Evolutionary conservation across 2,888 invertebrate genomes (phyloP).

Genomic region (Acronicta leporina): DNA sequence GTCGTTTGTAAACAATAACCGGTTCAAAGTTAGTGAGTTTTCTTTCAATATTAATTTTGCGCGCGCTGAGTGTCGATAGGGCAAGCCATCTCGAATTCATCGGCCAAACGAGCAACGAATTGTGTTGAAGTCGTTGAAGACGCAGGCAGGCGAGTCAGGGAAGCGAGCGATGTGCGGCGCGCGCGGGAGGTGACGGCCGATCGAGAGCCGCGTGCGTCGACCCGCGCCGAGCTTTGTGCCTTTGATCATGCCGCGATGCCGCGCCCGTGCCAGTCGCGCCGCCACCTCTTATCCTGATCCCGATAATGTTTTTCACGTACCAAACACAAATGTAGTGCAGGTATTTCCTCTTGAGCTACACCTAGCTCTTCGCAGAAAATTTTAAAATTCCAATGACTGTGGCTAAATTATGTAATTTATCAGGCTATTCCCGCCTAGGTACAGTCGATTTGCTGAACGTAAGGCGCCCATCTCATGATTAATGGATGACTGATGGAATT

Average conservation of each 20-base stretch:
- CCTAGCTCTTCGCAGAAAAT: too few relatives aligned
- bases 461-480: too few relatives aligned
- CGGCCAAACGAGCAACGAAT: constrained; percentile 71
- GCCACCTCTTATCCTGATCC: constrained; percentile 56
- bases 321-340: constrained; percentile 53
- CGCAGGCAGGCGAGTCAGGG: constrained; percentile 56
- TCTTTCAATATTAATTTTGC: constrained; percentile 79
- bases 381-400: too few relatives aligned
- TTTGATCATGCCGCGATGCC: constrained; percentile 74
- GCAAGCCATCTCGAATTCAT: constrained; percentile 50
- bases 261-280: constrained; percentile 56
- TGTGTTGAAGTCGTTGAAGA: constrained; percentile 65
- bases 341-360: neutral
- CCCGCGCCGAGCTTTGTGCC: constrained; percentile 74
- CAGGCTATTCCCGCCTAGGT: too few relatives aligned
- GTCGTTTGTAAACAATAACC: constrained; percentile 84
- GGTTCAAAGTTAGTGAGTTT: constrained; percentile 77
- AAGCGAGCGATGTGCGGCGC: constrained; percentile 47
- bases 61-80: constrained; percentile 64
- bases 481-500: too few relatives aligned
- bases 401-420: too few relatives aligned
- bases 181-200: constrained; percentile 67
- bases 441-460: too few relatives aligned
- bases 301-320: constrained; percentile 48
- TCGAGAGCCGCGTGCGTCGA: constrained; percentile 85